phyloP scores from a whole-genome alignment of 92 coral and sea anemone species.

The Epizoanthus scotinus region DNA sequence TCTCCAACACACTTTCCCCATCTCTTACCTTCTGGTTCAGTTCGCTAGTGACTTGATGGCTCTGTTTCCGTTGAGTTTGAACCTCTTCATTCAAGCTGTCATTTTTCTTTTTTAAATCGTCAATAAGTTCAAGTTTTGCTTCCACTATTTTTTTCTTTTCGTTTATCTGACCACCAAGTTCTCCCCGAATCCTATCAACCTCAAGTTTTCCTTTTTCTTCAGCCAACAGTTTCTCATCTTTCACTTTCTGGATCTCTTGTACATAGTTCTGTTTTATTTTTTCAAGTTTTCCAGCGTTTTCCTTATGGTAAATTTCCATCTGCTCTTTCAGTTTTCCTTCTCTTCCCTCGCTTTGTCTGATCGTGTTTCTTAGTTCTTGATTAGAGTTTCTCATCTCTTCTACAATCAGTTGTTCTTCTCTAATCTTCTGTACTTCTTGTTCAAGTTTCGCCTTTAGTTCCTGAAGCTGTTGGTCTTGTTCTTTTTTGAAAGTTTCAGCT shows the following conservation, averaged over 20 bases:
- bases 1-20: slow-evolving; percentile 47
- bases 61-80: slow-evolving; percentile 47
- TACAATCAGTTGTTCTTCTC: slow-evolving; percentile 64
- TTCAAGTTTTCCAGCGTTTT: slow-evolving; percentile 45
- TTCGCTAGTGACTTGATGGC: slow-evolving; percentile 52
- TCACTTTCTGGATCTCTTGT: slow-evolving; percentile 43
- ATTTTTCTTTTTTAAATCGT: slow-evolving; percentile 46
- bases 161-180: slow-evolving; percentile 49
- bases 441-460: slow-evolving; percentile 64
- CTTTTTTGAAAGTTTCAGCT: slow-evolving; percentile 46
- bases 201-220: slow-evolving; percentile 60
- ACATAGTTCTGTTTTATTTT: slow-evolving; percentile 45
- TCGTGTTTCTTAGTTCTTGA: slow-evolving; percentile 43
- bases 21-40: slow-evolving; percentile 61
- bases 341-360: slow-evolving; percentile 43
- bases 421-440: slow-evolving; percentile 57
- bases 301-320: slow-evolving; percentile 44
- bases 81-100: slow-evolving; percentile 49
- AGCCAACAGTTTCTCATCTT: slow-evolving; percentile 66
- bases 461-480: slow-evolving; percentile 49
- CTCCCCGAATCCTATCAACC: slow-evolving; percentile 47
- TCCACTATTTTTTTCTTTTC: slow-evolving; percentile 63
- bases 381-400: slow-evolving; percentile 71
- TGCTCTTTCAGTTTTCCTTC: slow-evolving; percentile 49
- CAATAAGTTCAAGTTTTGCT: slow-evolving; percentile 51